Conservation (phyloP, 2,797 vertebrate genomes). For the Lateolabrax maculatus region DNA sequence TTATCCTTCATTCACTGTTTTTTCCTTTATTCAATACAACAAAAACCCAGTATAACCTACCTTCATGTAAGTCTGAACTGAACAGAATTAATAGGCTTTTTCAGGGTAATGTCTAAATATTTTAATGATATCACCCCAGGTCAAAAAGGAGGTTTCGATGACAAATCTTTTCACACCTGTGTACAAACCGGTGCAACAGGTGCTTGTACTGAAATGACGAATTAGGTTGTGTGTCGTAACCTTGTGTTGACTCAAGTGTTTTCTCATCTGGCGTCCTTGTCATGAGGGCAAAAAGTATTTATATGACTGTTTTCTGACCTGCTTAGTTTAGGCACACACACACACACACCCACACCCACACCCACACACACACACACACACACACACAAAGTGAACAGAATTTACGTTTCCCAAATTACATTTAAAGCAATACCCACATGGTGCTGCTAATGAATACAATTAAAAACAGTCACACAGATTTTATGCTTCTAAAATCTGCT, state of each 20-base stretch:
- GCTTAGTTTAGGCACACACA: too few species aligned
- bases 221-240: not conserved
- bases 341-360: too few species aligned
- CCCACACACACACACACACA: too few species aligned
- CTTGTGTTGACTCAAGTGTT: too few species aligned
- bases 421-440: not conserved
- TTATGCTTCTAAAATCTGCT: conserved; percentile 1
- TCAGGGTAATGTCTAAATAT: not conserved
- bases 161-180: too few species aligned
- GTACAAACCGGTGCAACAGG: not conserved
- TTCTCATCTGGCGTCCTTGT: too few species aligned
- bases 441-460: not conserved
- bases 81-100: too few species aligned
- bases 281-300: too few species aligned
- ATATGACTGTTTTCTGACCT: too few species aligned
- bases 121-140: not conserved
- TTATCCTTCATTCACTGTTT: not conserved
- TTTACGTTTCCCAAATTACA: not conserved
- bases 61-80: too few species aligned
- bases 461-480: not conserved
- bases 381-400: not conserved
- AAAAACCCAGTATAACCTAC: not conserved
- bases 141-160: not conserved
- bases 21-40: not conserved
- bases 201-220: not conserved